Percentiles rank a stretch among this genome's conserved stretches.
phyloP scores from a whole-genome alignment of 2,113 vertebrate species.

The Hippotragus niger region DNA sequence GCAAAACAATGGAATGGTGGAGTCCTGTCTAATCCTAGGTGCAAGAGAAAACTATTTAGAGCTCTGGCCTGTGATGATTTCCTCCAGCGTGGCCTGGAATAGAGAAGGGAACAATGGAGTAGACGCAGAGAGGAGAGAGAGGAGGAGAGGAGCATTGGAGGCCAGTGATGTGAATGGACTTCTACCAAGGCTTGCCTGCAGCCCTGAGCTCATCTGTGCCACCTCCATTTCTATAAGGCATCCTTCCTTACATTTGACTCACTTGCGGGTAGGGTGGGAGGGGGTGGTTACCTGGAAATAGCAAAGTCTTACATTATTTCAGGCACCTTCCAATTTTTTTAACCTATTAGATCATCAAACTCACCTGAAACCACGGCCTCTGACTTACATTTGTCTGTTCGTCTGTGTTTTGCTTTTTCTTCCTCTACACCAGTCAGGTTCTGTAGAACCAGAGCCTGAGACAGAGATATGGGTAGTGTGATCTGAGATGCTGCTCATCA shows the following conservation, averaged over 20 bases:
- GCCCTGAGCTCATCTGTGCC: neutral
- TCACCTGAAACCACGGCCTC: neutral
- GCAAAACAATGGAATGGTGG: neutral
- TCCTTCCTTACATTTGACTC: neutral
- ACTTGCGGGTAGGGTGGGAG: accelerated
- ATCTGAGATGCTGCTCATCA: neutral
- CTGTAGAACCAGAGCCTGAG: neutral
- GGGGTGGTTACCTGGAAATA: neutral
- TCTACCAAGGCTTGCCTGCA: neutral
- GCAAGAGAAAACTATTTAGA: neutral
- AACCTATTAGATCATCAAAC: neutral
- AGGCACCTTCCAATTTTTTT: neutral
- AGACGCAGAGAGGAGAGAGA: neutral
- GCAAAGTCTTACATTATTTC: neutral
- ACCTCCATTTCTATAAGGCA: neutral
- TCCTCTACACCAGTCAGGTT: neutral
- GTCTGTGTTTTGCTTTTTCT: neutral
- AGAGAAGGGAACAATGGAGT: neutral
- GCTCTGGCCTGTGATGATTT: neutral
- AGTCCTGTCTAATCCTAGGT: neutral
- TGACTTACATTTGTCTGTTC: neutral
- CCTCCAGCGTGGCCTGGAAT: accelerated
- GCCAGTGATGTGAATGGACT: accelerated
- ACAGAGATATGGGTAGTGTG: neutral
- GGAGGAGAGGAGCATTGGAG: neutral